Evolutionary conservation across 2,113 vertebrate species (phyloP).

Genomic region (Chaetura pelagica): DNA sequence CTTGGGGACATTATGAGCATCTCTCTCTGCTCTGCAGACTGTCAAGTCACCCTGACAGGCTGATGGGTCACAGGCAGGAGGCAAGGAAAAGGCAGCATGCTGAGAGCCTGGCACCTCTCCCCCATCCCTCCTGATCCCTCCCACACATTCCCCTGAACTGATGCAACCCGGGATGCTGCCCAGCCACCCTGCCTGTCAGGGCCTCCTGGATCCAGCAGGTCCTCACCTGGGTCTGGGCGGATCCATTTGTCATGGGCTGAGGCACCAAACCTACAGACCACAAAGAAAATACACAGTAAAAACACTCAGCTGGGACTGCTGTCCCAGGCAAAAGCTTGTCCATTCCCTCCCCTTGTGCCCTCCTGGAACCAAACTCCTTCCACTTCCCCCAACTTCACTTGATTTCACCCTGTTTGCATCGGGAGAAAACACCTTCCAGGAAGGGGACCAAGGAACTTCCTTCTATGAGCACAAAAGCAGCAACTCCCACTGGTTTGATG

Average conservation of each 20-base stretch:
- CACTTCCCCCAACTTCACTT: background rate
- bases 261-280: conserved; percentile 60
- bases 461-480: background rate
- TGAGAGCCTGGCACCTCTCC: background rate
- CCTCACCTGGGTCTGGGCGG: conserved; percentile 75
- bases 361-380: background rate
- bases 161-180: background rate
- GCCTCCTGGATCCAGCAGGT: background rate
- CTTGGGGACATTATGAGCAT: background rate
- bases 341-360: background rate
- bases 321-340: too few species aligned
- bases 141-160: fast-evolving
- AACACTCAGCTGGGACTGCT: fast-evolving
- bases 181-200: fast-evolving
- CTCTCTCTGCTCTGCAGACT: background rate
- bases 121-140: background rate
- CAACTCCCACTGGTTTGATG: fast-evolving
- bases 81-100: background rate
- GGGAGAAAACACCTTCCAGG: background rate
- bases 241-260: conserved; percentile 72
- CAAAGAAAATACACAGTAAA: fast-evolving
- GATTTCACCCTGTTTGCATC: background rate
- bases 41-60: background rate
- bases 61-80: background rate
- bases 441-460: background rate